Evolutionary conservation across 1,140 invertebrate genomes (phyloP), one percentile per base, ranked within the genome.

Genomic region (Globodera rostochiensis): DNA sequence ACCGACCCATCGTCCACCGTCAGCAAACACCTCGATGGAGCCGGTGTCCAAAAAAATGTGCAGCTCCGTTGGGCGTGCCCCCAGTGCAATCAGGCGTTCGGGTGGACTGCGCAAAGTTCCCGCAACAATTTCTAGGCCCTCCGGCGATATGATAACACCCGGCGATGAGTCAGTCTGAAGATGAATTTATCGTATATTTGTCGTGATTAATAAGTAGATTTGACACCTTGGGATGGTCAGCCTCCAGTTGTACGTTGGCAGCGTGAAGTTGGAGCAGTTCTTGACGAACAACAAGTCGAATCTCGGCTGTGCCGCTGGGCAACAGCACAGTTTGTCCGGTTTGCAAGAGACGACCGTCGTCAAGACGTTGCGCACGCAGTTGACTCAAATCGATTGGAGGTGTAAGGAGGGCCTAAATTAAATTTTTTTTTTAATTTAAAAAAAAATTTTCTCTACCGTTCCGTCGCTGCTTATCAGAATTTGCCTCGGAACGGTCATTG

Each of bases 21-120:
- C 80, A 47, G 53, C 80, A 69, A 77, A 81, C 50, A 81, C 80
- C 67, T 81, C 80, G 79, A 81, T 81, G 6, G 80, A 77, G 45
- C 80, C 80, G 4, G 64, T 77, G 50, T 81, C 80, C 15, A 81
- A 15, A 7, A 81, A 49, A 36, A 81, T 75, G 25, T 60, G 73
- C 9, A 81, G 57, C 36, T 79, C 13, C 3, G n/a, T 74, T 67
- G 80, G 80, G 19, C 70, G 36, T 57, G 74, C 80, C 21, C 74
- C 80, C 36, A 81, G 49, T 21, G 80, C 80, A 67, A 81, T 78
- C 53, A 81, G 71, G 25, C 74, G 60, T 47, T 67, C 75, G 46
- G 45, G 60, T 49, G 80, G 25, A 36, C 57, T 57, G 36, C 36
- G 66, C 46, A 46, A 60, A 1, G 69, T 64, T n/a, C 80, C 80